Base-by-base conservation (phyloP, 2,888 invertebrate genomes). In the Dione vanillae region DNA sequence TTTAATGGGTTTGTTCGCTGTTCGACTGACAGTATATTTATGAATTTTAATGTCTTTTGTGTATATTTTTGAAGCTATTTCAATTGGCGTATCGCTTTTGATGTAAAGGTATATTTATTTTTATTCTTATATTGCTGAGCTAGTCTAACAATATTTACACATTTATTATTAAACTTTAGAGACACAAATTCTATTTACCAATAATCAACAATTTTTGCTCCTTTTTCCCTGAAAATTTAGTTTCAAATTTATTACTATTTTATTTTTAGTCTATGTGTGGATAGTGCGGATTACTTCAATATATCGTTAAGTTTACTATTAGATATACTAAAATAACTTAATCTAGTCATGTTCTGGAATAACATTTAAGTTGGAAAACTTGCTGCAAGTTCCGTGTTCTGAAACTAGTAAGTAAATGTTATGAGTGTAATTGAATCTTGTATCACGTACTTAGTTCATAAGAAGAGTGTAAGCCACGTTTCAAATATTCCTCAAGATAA, bases 1-100 rank as follows among this genome's bases (percentile, higher is more conserved):
- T 84, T 85, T 83, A 75, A 77, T 76, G 77, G 71, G 64, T 71
- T 71, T 61, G 65, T 70, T 71, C 74, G 51, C 54, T 49, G n/a
- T 67, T 54, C 47, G 52, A 65, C 47, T 69, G 43, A 19, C 43
- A 27, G 59, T 61, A 52, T 41, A 51, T 61, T 61, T 51, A 41
- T 61, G 41, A 43, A 59, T 41, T 51, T 43, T 67, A 41, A 51
- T 27, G 19, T 67, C n/a, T 67, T 37, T 49, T 58, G 47, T 58
- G 14, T 58, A 19, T 27, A 45, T 66, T 43, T 66, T 45, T 56
- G 61, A 20, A 27, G 43, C 10, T 20, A n/a, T 61, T 61, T 61
- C 43, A 45, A 45, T 61, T 61, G 61, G 61, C 43, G 43, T 61
- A 27, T 59, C 43, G 41, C n/a, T 43, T 61, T 27, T 6, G 45